A percentile compares a stretch with the other conserved stretches of the same genome.
phyloP scores from a whole-genome alignment of 2,113 vertebrate species.

The Pygoscelis antarcticus region DNA sequence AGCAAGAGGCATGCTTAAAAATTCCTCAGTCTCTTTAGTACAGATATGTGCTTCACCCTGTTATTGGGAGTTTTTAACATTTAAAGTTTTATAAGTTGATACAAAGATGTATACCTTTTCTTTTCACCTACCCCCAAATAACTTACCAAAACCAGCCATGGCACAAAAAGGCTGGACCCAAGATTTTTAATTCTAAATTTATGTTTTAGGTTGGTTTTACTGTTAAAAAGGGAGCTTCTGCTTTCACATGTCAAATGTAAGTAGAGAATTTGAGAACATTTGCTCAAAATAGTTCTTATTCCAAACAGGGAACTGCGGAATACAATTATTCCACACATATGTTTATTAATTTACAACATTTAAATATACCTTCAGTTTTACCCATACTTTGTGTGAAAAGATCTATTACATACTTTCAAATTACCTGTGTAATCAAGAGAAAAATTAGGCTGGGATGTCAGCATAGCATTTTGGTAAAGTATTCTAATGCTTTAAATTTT shows the following conservation, averaged over 20 bases:
- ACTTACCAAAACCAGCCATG: neutral
- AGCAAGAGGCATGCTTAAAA: neutral
- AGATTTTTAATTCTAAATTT: neutral
- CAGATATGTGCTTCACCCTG: neutral
- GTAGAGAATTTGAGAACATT: neutral
- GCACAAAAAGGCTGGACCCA: neutral
- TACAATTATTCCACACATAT: neutral
- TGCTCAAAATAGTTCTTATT: neutral
- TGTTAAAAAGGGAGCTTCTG: neutral
- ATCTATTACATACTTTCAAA: neutral
- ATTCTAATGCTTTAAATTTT: neutral
- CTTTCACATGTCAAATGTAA: neutral
- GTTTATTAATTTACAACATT: neutral
- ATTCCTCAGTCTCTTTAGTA: neutral
- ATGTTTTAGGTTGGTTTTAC: neutral
- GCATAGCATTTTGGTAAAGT: neutral
- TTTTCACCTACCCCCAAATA: neutral
- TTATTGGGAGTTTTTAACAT: neutral
- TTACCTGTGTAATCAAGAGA: neutral
- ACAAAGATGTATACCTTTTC: neutral
- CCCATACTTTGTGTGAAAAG: neutral
- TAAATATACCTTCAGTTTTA: neutral
- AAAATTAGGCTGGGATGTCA: neutral
- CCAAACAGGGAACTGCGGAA: neutral
- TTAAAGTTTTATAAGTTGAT: neutral